phyloP scores from a whole-genome alignment of 1,140 invertebrate genomes.

The Caenorhabditis tropicalis region DNA sequence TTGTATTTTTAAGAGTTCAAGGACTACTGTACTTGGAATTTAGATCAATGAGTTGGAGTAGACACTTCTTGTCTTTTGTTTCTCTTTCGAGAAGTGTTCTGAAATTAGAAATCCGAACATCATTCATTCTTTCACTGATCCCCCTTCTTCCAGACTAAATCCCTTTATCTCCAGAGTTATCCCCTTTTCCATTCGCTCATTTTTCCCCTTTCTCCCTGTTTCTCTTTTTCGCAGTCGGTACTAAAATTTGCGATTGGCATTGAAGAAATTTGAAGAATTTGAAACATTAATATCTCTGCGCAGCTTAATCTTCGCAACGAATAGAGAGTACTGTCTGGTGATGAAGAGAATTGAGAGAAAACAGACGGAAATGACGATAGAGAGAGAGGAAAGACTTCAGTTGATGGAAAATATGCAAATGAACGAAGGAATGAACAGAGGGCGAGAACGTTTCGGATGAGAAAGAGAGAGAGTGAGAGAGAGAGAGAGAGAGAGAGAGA shows the following conservation, averaged over 20 bases:
- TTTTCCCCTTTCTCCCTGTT: not conserved
- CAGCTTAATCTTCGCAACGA: not conserved
- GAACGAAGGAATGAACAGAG: not conserved
- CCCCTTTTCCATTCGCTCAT: not conserved
- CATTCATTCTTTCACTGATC: not conserved
- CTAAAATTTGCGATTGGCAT: conserved; percentile 37
- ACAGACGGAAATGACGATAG: conserved; percentile 33
- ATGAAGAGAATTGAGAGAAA: not conserved
- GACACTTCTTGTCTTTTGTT: too few relatives aligned
- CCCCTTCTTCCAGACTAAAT: not conserved
- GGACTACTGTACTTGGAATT: too few relatives aligned
- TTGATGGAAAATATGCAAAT: not conserved
- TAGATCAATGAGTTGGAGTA: too few relatives aligned
- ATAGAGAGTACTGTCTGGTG: conserved; percentile 1
- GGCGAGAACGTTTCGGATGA: not conserved
- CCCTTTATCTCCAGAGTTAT: not conserved
- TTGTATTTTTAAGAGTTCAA: too few relatives aligned
- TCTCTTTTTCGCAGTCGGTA: not conserved
- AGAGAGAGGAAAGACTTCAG: not conserved
- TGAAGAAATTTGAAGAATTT: conserved; percentile 33
- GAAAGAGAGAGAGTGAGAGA: too few relatives aligned
- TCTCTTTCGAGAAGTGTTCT: too few relatives aligned
- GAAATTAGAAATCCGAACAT: too few relatives aligned
- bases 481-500: too few relatives aligned
- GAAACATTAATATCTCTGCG: conserved; percentile 43